A percentile compares a stretch with the other conserved stretches of the same genome.
phyloP scores from a whole-genome alignment of 1,140 invertebrate species.

The Zeugodacus cucurbitae region DNA sequence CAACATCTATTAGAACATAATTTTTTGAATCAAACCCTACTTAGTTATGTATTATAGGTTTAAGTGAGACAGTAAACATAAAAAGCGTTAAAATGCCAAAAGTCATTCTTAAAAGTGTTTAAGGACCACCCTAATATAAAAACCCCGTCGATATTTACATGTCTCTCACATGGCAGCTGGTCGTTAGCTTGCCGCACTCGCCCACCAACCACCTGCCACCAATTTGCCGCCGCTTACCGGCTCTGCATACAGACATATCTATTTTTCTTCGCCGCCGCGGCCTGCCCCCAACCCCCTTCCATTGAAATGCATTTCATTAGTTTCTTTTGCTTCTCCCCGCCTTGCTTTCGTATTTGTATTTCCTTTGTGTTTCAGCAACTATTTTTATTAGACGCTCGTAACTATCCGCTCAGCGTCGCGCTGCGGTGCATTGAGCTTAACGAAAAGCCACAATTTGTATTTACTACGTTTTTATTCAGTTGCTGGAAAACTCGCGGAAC shows the following conservation, averaged over 20 bases:
- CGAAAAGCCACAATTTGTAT: not conserved
- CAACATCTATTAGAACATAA: no score
- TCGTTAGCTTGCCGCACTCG: not conserved
- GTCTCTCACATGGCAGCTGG: not conserved
- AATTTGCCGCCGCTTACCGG: no score
- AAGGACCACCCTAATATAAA: no score
- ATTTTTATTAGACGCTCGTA: not conserved
- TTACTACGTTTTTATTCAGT: slow-evolving; percentile 7
- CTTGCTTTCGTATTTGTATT: not conserved
- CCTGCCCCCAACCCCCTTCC: not conserved
- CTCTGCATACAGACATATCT: not conserved
- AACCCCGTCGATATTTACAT: no score
- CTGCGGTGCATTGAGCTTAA: not conserved
- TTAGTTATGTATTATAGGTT: no score
- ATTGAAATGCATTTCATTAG: not conserved
- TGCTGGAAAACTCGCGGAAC: slow-evolving; percentile 33
- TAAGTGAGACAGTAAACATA: no score
- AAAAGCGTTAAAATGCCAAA: no score
- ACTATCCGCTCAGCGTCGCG: not conserved
- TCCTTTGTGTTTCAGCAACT: not conserved
- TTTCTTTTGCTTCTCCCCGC: not conserved
- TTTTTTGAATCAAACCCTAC: no score
- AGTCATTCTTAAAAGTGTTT: no score
- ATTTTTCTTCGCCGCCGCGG: not conserved
- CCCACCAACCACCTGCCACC: not conserved